Evolutionary conservation across 2,888 invertebrate species (phyloP), one percentile per base, ranked within the genome.

Genomic region (Pheosia tremula): DNA sequence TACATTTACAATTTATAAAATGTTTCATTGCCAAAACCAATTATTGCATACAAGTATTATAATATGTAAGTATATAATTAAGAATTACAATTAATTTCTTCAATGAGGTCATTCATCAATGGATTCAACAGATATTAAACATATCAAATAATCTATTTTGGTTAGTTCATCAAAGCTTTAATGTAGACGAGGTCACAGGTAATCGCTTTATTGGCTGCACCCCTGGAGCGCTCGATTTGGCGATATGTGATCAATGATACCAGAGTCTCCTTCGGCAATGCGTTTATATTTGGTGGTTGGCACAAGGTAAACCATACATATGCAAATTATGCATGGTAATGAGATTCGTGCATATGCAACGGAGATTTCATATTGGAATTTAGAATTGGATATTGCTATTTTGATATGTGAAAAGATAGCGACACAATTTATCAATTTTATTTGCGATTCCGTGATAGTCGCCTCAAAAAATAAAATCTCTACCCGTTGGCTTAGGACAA

Each of bases 201-300:
- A 39, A 55, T 38, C 39, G 55, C 6, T 39, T 39, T 39, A 7
- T 39, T 39, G 39, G 13, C 24, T 37, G 47, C 38, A 53, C 50
- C 69, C 68, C 64, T 1, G 37, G 67, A 69, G 72, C 24, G 62
- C 56, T 53, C 47, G 67, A 64, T 67, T 72, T 71, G 64, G 71
- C 69, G 66, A 62, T 67, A 60, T 65, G 66, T 63, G 68, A 72
- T 64, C 63, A 67, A 73, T 73, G 62, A 39, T 55, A 37, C 7
- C n/a, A 3, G 13, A 13, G 9, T 55, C 49, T 53, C 56, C 61
- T 54, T 54, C 57, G 58, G 64, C 55, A 39, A 39, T 39, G 54
- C n/a, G n/a, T 24, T 54, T 39, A 39, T 54, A 39, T 6, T 13
- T 5, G 1, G 37, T 37, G 53, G 53, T 11, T n/a, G n/a, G n/a